phyloP scores from a whole-genome alignment of 2,113 vertebrate species.

The Calonectris borealis region DNA sequence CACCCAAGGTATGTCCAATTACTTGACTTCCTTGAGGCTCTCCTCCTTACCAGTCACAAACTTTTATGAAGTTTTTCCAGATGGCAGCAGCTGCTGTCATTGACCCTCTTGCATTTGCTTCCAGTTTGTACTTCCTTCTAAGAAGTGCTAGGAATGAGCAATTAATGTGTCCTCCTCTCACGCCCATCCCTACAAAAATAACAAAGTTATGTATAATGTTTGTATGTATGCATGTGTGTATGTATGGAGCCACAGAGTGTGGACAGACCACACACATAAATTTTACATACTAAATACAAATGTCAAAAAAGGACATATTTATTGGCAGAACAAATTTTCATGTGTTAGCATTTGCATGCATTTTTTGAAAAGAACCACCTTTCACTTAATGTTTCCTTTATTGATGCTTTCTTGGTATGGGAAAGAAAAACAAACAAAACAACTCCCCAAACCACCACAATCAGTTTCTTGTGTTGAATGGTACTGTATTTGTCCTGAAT shows the following conservation, averaged over 20 bases:
- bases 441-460: neutral
- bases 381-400: neutral
- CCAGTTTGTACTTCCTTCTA: neutral
- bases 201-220: neutral
- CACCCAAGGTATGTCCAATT: neutral
- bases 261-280: neutral
- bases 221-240: neutral
- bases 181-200: neutral
- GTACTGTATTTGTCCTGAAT: neutral
- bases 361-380: neutral
- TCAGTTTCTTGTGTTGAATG: neutral
- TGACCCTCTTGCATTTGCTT: neutral
- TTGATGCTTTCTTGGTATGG: neutral
- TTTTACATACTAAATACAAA: neutral
- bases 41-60: neutral
- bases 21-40: neutral
- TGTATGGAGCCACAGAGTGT: neutral
- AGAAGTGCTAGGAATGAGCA: neutral
- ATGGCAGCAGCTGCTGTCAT: neutral
- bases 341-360: neutral
- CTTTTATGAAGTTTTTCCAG: neutral
- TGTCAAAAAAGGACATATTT: neutral
- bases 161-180: neutral
- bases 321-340: neutral
- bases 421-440: neutral